These are phyloP conservation scores for Andrena bucephala DNA, from an alignment of 2,888 invertebrate genomes.

Conservation along the genomic window DNA sequence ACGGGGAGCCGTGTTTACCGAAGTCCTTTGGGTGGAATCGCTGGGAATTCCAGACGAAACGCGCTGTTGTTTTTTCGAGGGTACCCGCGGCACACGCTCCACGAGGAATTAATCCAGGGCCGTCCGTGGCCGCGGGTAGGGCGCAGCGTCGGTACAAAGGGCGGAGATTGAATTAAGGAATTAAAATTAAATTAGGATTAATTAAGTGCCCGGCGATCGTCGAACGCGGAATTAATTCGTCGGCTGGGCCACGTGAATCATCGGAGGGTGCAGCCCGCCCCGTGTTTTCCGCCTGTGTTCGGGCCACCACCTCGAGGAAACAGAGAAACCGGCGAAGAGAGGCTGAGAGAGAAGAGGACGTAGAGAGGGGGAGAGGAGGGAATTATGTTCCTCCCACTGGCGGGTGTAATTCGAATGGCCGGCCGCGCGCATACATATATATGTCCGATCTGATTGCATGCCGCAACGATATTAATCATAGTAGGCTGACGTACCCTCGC, in stretches of 20 bases:
- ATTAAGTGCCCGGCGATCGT: slow-evolving; percentile 57
- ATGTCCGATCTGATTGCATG: slow-evolving; percentile 86
- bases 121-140: slow-evolving; percentile 5
- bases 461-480: slow-evolving; percentile 86
- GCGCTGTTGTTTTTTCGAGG: neutral
- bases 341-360: slow-evolving; percentile 8
- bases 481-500: slow-evolving; percentile 85
- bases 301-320: slow-evolving; percentile 47
- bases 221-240: slow-evolving; percentile 68
- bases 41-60: neutral
- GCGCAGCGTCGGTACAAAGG: slow-evolving; percentile 44
- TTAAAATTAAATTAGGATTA: slow-evolving; percentile 68
- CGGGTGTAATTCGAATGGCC: slow-evolving; percentile 73
- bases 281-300: slow-evolving; percentile 39
- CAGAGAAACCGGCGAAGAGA: slow-evolving; percentile 11
- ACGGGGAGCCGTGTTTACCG: slow-evolving; percentile 26
- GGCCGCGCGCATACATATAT: slow-evolving; percentile 65
- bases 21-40: slow-evolving; percentile 24
- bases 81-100: neutral
- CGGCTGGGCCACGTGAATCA: slow-evolving; percentile 60
- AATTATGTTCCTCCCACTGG: slow-evolving; percentile 57
- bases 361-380: slow-evolving; percentile 11
- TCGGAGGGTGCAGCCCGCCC: slow-evolving; percentile 23
- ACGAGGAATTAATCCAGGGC: slow-evolving; percentile 29
- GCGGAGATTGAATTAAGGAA: slow-evolving; percentile 58